Base-by-base conservation (phyloP, 1,140 invertebrate genomes). In the Bombus fervidus region DNA sequence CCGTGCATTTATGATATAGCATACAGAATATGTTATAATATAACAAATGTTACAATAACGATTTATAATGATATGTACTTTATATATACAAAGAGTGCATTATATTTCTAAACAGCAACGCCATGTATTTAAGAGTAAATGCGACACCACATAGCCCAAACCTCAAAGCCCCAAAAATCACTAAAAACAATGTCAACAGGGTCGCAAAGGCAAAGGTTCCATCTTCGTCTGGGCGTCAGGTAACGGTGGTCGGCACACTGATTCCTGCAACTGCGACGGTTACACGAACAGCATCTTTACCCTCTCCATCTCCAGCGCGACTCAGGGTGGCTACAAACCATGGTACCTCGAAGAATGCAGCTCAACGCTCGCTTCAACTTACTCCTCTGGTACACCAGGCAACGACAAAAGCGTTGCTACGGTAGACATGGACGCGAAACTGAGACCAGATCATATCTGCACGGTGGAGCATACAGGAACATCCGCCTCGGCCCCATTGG, bases 171-270 rank as follows among this genome's bases (percentile, higher is more conserved):
- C 22, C 1, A 22, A 53, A 22, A 53, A 53, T 18, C 47, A 22
- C 18, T 53, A 53, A 22, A 53, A 53, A 34, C 71, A 39, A 39
- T 28, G n/a, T n/a, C 18, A 22, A 43, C 92, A 98, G 97, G 99
- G 99, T 43, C 97, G 99, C 25, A 96, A 97, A 89, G 99, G 99
- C n/a, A 98, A 98, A 94, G 99, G 99, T 28, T 99, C 98, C 9
- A 99, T 99, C 90, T 99, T 99, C 94, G 98, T 99, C 0, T 99
- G 99, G 99, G 99, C 99, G 3, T 99, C 98, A 12, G 99, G 99
- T 22, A 99, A 99, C 94, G 99, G 99, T 47, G 99, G 99, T 28
- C 96, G 98, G 75, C 97, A 99, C 92, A 98, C 98, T 12, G 99
- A 99, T 92, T 99, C 98, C 9, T 99, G 99, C 94, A 99, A 99